Evolutionary conservation across 2,888 invertebrate genomes (phyloP).

Genomic region (Latheticus oryzae): DNA sequence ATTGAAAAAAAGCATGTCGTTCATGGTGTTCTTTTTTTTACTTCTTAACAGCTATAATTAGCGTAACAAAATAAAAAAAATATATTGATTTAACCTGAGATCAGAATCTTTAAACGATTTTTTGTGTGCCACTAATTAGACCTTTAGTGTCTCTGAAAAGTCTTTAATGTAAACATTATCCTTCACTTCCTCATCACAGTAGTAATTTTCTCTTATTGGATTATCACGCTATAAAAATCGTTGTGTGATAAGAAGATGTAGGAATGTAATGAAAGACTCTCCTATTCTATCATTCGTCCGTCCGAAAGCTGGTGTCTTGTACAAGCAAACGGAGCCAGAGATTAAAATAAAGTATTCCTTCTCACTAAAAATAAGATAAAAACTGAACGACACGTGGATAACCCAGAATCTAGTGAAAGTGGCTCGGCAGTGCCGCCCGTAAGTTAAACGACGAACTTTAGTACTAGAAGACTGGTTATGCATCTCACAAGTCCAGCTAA

Average conservation of each 20-base stretch:
- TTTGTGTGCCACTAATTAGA: too few species aligned
- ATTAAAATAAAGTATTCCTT: slow-evolving; percentile 48
- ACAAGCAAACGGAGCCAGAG: slow-evolving; percentile 42
- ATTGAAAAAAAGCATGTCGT: too few species aligned
- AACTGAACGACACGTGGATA: slow-evolving; percentile 57
- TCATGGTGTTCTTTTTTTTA: too few species aligned
- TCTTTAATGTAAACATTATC: too few species aligned
- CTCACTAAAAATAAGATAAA: slow-evolving; percentile 57
- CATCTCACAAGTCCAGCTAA: slow-evolving; percentile 28
- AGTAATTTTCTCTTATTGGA: slow-evolving; percentile 17
- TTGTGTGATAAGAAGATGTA: slow-evolving; percentile 26
- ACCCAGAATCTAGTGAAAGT: slow-evolving; percentile 60
- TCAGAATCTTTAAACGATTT: too few species aligned
- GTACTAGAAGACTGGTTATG: slow-evolving; percentile 39
- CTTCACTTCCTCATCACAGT: slow-evolving; percentile 16
- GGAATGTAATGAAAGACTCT: slow-evolving; percentile 36
- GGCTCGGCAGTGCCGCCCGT: slow-evolving; percentile 49
- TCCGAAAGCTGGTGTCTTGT: slow-evolving; percentile 35
- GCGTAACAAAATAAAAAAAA: too few species aligned
- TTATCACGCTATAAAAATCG: slow-evolving; percentile 16
- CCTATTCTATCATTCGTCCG: slow-evolving; percentile 23
- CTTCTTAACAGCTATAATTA: too few species aligned
- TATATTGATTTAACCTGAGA: too few species aligned
- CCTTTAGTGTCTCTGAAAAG: too few species aligned
- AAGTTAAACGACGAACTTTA: slow-evolving; percentile 48